A percentile compares a stretch with the other conserved stretches of the same genome.
These are phyloP conservation scores for Linnaemya tessellans DNA, from an alignment of 2,888 invertebrate genomes.

Conservation along the genomic window DNA sequence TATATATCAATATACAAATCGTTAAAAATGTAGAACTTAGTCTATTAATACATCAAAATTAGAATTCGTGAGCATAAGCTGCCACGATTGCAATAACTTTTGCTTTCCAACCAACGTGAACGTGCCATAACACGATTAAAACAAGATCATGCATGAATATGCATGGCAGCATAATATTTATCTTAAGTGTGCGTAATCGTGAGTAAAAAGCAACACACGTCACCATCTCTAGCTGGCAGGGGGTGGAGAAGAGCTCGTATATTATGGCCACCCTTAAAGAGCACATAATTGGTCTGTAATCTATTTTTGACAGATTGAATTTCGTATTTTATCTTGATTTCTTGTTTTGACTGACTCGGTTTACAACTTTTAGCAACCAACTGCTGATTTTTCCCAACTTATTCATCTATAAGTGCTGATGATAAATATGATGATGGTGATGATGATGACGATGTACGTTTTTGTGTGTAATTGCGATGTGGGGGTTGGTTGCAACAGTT, in stretches of 20 bases:
- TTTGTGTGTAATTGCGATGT: background rate
- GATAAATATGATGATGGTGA: constrained; percentile 6
- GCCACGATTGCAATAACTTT: no score
- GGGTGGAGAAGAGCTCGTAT: constrained; percentile 54
- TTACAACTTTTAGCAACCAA: constrained; percentile 65
- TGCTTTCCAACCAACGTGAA: no score
- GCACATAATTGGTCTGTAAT: constrained; percentile 84
- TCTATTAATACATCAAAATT: no score
- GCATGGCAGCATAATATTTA: no score
- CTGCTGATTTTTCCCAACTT: constrained; percentile 48
- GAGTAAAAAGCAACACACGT: no score
- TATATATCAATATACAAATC: no score
- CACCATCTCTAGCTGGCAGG: background rate
- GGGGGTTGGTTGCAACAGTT: constrained; percentile 38
- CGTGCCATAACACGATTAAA: no score
- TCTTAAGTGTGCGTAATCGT: no score
- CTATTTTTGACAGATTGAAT: constrained; percentile 84
- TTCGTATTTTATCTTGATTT: constrained; percentile 83
- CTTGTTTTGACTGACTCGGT: constrained; percentile 82
- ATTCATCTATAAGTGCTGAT: constrained; percentile 37
- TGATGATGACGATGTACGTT: background rate
- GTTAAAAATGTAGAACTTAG: no score
- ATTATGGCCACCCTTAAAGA: constrained; percentile 79
- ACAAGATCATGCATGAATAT: no score
- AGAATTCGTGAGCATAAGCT: no score